Conservation (phyloP, 2,113 vertebrate genomes). For the Pomatostomus ruficeps region DNA sequence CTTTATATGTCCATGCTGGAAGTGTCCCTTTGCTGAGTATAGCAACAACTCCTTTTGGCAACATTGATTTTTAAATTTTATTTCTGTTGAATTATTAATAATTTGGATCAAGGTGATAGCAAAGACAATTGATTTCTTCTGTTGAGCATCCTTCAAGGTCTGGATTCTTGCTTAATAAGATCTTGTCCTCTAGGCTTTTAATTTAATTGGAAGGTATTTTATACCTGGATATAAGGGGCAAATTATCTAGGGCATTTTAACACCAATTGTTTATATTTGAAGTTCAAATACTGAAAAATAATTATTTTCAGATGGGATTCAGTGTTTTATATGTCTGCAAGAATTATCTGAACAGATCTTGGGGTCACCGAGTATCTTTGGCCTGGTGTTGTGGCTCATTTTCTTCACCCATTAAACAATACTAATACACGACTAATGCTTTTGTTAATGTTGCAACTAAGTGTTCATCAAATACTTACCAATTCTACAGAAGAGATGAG, state of each 20-base stretch:
- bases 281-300: not conserved
- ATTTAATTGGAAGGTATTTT: not conserved
- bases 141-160: not conserved
- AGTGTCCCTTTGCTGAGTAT: not conserved
- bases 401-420: not conserved
- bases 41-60: not conserved
- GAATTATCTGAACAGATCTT: not conserved
- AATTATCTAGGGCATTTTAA: not conserved
- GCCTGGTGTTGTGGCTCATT: not conserved
- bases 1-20: not conserved
- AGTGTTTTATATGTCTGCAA: not conserved
- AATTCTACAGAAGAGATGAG: not conserved
- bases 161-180: slow-evolving; percentile 9
- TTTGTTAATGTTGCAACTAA: not conserved
- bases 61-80: slow-evolving; percentile 55
- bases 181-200: slow-evolving; percentile 1
- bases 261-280: not conserved
- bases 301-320: not conserved
- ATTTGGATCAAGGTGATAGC: slow-evolving; percentile 50
- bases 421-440: not conserved
- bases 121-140: slow-evolving; percentile 67
- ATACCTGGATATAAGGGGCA: not conserved
- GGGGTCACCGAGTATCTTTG: not conserved
- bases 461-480: not conserved
- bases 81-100: slow-evolving; percentile 70